These are phyloP conservation scores for Drosophila suzukii DNA, from an alignment of 1,140 invertebrate genomes.

Conservation along the genomic window DNA sequence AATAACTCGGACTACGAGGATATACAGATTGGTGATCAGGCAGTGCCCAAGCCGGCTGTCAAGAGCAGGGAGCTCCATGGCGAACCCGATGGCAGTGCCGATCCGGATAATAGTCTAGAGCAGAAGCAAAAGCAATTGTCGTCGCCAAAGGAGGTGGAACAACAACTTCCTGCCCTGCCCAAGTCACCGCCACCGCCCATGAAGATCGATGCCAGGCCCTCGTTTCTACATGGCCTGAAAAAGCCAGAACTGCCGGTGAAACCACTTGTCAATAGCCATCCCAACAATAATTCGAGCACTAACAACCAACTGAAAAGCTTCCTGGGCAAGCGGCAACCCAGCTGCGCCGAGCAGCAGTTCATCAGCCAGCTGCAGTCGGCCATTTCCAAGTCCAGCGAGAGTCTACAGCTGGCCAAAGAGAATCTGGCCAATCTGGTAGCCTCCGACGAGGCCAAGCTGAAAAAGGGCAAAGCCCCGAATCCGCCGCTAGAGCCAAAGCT, in stretches of 20 bases:
- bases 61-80: conserved; percentile 90
- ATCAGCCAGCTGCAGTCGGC: conserved; percentile 85
- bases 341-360: conserved; percentile 84
- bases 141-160: conserved; percentile 30
- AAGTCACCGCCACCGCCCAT: conserved; percentile 86
- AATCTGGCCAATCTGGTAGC: conserved; percentile 23
- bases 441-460: conserved; percentile 76
- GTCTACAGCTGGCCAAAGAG: conserved; percentile 52
- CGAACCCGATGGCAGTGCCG: conserved; percentile 92
- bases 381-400: conserved; percentile 75
- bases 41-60: conserved; percentile 76
- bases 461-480: conserved; percentile 86
- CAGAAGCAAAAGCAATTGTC: conserved; percentile 45
- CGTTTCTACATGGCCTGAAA: conserved; percentile 89
- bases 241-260: conserved; percentile 89
- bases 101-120: conserved; percentile 88
- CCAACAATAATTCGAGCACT: conserved; percentile 15
- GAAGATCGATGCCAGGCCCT: conserved; percentile 87
- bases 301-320: conserved; percentile 56
- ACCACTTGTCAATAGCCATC: conserved; percentile 83
- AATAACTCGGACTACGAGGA: conserved; percentile 84
- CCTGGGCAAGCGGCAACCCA: conserved; percentile 64
- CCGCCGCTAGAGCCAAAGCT: conserved; percentile 84
- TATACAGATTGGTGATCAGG: conserved; percentile 78
- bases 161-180: conserved; percentile 87